Conservation (phyloP, 53 echinoderm and acorn worm species). For the Arbacia lixula region DNA sequence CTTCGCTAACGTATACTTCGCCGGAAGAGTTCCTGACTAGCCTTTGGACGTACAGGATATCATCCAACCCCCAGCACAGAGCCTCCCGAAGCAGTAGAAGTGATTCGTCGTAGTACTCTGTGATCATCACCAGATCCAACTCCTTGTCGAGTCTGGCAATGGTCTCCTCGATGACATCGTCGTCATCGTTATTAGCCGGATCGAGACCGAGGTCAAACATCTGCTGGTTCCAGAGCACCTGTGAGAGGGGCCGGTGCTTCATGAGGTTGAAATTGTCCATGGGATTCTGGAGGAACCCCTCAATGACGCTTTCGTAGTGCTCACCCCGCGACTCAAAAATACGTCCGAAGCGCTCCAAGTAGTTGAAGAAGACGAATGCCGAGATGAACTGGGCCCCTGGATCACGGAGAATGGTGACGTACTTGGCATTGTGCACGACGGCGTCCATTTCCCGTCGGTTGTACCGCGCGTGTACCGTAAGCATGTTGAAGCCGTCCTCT, state of each 20-base stretch:
- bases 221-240: constrained; percentile 46
- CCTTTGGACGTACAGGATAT: constrained; percentile 66
- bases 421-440: constrained; percentile 59
- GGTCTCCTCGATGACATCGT: constrained; percentile 2
- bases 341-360: constrained; percentile 28
- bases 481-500: constrained; percentile 57
- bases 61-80: constrained; percentile 67
- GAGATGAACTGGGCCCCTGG: constrained; percentile 69
- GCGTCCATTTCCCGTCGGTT: constrained; percentile 64
- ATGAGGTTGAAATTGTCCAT: constrained; percentile 17
- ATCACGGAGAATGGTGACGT: constrained; percentile 70
- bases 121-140: constrained; percentile 69
- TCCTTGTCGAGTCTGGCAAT: constrained; percentile 40
- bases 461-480: constrained; percentile 67
- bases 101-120: constrained; percentile 69
- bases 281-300: constrained; percentile 46
- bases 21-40: constrained; percentile 34
- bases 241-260: constrained; percentile 21
- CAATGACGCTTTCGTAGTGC: constrained; percentile 31
- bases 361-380: constrained; percentile 65
- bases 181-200: constrained; percentile 7
- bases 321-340: constrained; percentile 43
- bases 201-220: constrained; percentile 73
- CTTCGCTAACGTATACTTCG: constrained; percentile 16
- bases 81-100: constrained; percentile 57